Evolutionary conservation across 2,113 vertebrate species (phyloP).

Genomic region (Notothenia rossii): DNA sequence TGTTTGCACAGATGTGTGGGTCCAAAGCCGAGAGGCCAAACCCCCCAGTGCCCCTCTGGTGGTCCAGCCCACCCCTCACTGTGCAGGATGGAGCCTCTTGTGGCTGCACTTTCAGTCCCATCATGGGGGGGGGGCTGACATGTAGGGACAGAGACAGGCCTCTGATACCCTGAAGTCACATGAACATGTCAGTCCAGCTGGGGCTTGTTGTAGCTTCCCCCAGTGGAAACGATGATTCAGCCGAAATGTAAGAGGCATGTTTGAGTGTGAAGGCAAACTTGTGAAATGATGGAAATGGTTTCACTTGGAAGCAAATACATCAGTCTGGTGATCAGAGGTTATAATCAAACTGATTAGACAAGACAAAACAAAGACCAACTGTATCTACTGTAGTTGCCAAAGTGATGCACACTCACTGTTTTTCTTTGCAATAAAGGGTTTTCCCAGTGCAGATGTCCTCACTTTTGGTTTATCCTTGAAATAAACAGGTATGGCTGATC

Average conservation of each 20-base stretch:
- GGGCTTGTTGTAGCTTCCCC: conserved; percentile 17
- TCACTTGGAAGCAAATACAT: not conserved
- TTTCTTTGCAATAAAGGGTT: not conserved
- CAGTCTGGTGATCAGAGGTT: not conserved
- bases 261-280: not conserved
- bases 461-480: not conserved
- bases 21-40: conserved; percentile 63
- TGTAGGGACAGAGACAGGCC: conserved; percentile 50
- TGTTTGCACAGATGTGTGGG: conserved; percentile 86
- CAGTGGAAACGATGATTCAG: conserved; percentile 33
- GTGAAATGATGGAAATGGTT: not conserved
- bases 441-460: not conserved
- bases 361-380: not conserved
- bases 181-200: conserved; percentile 51
- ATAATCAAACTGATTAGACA: not conserved
- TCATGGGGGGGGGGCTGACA: conserved; percentile 60
- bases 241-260: conserved; percentile 28
- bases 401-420: not conserved
- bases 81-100: conserved; percentile 52
- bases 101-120: conserved; percentile 57
- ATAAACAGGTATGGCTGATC: not conserved
- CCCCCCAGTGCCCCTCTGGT: conserved; percentile 55
- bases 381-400: not conserved
- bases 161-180: conserved; percentile 35
- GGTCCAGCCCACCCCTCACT: conserved; percentile 51